Base-by-base conservation (phyloP, 2,888 invertebrate species). In the Acanthosepion lycidas region DNA sequence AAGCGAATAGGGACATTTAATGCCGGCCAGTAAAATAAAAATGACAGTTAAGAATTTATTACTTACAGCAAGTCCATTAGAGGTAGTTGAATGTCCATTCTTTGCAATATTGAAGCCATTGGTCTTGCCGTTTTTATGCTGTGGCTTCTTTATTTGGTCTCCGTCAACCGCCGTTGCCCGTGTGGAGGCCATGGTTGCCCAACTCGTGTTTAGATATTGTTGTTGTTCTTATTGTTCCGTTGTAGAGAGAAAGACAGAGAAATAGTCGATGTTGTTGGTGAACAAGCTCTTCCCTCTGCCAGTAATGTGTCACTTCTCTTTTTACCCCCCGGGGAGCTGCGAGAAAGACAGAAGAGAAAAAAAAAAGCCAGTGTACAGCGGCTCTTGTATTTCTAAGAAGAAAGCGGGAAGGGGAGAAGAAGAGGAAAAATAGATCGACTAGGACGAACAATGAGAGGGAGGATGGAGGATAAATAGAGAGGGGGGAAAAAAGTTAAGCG, bases 91-190 rank as follows among this genome's bases (percentile, higher is more conserved):
- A 93, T 93, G 93, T 93, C 93, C 93, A 49, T 93, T 93, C 93
- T 51, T 49, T 51, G 49, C 23, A 18, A n/a, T 92, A 49, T n/a
- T 53, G 6, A 93, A 53, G 51, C 93, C 93, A 51, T 93, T 93
- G n/a, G 51, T 93, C 48, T 49, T 93, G 53, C 93, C 93, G 26
- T 93, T 93, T 93, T 51, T 93, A 53, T 93, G 93, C n/a, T n/a
- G 51, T 28, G 93, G 53, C 26, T 93, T 93, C 33, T 53, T 49
- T 93, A 18, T n/a, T n/a, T 51, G 51, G 51, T 33, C 53, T 93
- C 93, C 53, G 28, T 93, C 93, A 49, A 53, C 93, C 53, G 53
- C n/a, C n/a, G 93, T 49, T 33, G 49, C 49, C 49, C 51, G 93
- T 53, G n/a, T 53, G 51, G 93, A 93, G 53, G 93, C 93, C 93